Conservation (phyloP, 2,888 invertebrate species). For the Leptinotarsa tumamoca region DNA sequence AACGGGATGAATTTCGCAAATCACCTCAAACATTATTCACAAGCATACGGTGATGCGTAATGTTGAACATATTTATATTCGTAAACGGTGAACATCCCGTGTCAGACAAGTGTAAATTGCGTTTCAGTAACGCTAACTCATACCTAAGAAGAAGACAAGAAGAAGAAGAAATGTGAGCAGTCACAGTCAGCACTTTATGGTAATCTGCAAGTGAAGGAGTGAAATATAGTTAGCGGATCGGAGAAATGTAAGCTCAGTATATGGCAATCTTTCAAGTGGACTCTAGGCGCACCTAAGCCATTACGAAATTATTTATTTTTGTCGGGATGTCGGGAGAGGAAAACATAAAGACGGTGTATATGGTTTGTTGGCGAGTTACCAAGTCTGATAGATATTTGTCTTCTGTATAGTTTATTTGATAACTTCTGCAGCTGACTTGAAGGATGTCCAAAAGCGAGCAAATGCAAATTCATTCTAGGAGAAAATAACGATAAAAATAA, state of each 20-base stretch:
- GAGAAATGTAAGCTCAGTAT: conserved; percentile 33
- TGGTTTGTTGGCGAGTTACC: conserved; percentile 35
- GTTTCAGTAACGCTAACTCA: conserved; percentile 51
- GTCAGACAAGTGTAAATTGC: conserved; percentile 60
- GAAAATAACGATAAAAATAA: too few species aligned
- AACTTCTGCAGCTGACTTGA: conserved; percentile 3
- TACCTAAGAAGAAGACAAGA: conserved; percentile 42
- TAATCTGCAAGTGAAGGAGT: conserved; percentile 33
- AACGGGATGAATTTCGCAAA: conserved; percentile 27
- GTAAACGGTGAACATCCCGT: conserved; percentile 53
- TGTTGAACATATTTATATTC: conserved; percentile 37
- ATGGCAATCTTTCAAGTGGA: conserved; percentile 31
- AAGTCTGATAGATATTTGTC: conserved; percentile 35
- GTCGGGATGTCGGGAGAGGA: conserved; percentile 33
- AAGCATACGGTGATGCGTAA: conserved; percentile 16
- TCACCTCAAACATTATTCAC: conserved; percentile 19
- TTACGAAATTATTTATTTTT: conserved; percentile 46
- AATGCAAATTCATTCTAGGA: not conserved
- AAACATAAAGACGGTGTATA: conserved; percentile 39
- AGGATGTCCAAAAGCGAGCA: not conserved
- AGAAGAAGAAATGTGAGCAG: conserved; percentile 49
- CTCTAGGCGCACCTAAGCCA: conserved; percentile 41
- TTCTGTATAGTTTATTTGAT: conserved; percentile 13
- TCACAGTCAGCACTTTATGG: conserved; percentile 41
- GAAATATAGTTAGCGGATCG: conserved; percentile 36